Evolutionary conservation across 2,888 invertebrate genomes (phyloP).

Genomic region (Alloplasta piceator): DNA sequence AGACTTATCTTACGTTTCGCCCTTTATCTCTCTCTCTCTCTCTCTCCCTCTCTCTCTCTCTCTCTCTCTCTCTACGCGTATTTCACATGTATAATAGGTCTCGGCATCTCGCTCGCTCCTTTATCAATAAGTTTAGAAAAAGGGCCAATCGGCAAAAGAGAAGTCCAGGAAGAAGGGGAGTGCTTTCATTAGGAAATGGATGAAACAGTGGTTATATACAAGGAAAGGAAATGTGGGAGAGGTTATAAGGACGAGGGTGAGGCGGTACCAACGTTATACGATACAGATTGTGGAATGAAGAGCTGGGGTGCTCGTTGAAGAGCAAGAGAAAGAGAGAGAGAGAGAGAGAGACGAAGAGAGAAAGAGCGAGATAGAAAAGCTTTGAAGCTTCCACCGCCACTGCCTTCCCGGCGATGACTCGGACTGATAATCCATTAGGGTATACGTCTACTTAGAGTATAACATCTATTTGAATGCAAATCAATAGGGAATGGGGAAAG

Average conservation of each 20-base stretch:
- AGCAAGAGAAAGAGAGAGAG: constrained; percentile 43
- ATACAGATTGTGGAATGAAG: constrained; percentile 52
- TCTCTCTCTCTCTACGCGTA: constrained; percentile 6
- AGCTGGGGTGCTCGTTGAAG: constrained; percentile 34
- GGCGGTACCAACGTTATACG: constrained; percentile 45
- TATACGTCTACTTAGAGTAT: constrained; percentile 83
- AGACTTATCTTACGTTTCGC: constrained; percentile 20
- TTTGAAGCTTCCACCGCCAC: constrained; percentile 78
- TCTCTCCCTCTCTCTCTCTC: constrained; percentile 1
- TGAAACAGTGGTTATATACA: constrained; percentile 69
- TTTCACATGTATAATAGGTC: constrained; percentile 18
- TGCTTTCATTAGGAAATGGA: constrained; percentile 70
- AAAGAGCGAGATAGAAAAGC: constrained; percentile 71
- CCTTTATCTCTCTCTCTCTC: constrained; percentile 11
- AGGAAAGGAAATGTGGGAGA: constrained; percentile 62
- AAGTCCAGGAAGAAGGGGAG: constrained; percentile 42
- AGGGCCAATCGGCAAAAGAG: constrained; percentile 72
- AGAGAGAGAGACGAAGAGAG: constrained; percentile 58
- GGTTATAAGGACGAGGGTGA: constrained; percentile 46
- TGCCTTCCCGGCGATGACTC: constrained; percentile 79
- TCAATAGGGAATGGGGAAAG: constrained; percentile 81
- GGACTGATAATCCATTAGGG: constrained; percentile 83
- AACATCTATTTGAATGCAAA: constrained; percentile 84
- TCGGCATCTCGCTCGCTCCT: constrained; percentile 36
- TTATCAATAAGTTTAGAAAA: constrained; percentile 78